phyloP scores from a whole-genome alignment of 1,140 invertebrate genomes.

The Eurosta solidaginis region DNA sequence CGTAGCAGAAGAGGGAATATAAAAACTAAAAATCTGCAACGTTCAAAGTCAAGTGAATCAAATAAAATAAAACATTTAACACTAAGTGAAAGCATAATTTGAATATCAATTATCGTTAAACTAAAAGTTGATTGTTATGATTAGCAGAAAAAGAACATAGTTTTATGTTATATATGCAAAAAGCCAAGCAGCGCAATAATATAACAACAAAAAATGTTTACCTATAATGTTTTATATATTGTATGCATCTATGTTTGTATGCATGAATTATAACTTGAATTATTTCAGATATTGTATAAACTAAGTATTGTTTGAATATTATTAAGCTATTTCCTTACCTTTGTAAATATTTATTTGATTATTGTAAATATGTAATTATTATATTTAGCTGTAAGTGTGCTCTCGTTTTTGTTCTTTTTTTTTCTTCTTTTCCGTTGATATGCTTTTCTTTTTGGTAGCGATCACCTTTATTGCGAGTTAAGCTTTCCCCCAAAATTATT shows the following conservation, averaged over 20 bases:
- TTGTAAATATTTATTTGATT: not conserved
- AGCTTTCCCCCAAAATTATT: too few relatives aligned
- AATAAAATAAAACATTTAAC: not conserved
- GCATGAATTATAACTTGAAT: not conserved
- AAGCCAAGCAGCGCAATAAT: not conserved
- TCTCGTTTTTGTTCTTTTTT: not conserved
- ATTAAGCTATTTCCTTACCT: not conserved
- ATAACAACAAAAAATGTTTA: not conserved
- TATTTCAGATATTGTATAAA: too few relatives aligned
- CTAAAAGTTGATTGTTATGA: not conserved
- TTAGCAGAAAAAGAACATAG: not conserved
- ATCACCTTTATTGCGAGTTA: too few relatives aligned
- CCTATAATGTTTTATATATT: not conserved
- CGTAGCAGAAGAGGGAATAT: not conserved
- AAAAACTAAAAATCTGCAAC: not conserved
- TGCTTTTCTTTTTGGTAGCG: too few relatives aligned
- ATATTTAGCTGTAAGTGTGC: too few relatives aligned
- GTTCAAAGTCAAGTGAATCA: too few relatives aligned
- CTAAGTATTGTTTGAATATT: too few relatives aligned
- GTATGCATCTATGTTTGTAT: not conserved
- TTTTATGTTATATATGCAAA: not conserved
- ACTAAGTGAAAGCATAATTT: too few relatives aligned
- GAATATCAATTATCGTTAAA: not conserved
- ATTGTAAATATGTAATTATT: not conserved
- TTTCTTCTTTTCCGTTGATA: too few relatives aligned